These are phyloP conservation scores for Asteroscopus sphinx DNA, from an alignment of 2,888 invertebrate species.

Conservation along the genomic window DNA sequence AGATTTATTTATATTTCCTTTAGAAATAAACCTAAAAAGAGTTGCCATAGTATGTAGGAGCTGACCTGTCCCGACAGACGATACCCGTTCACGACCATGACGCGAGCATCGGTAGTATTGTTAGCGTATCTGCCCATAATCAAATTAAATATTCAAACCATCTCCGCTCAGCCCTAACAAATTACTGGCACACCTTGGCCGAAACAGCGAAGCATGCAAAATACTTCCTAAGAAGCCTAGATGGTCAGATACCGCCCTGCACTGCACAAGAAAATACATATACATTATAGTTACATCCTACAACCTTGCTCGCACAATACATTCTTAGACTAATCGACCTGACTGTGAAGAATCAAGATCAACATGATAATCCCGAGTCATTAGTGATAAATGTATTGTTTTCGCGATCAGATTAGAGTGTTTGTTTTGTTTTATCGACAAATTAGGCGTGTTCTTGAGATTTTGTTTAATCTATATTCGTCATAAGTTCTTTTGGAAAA, in stretches of 20 bases:
- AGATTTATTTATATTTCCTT: too few relatives aligned
- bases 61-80: too few relatives aligned
- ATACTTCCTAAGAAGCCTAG: constrained; percentile 56
- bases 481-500: background rate
- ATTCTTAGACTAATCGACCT: constrained; percentile 43
- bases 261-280: constrained; percentile 41
- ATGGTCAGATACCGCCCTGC: constrained; percentile 52
- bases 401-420: constrained; percentile 32
- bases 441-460: constrained; percentile 14
- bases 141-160: constrained; percentile 40
- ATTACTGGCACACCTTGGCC: constrained; percentile 59
- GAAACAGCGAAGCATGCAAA: constrained; percentile 52
- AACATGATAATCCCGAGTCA: constrained; percentile 32
- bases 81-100: too few relatives aligned
- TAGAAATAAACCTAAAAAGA: too few relatives aligned
- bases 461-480: background rate
- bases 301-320: constrained; percentile 49
- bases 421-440: constrained; percentile 39
- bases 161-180: constrained; percentile 28
- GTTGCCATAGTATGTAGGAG: too few relatives aligned
- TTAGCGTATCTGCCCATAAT: constrained; percentile 28
- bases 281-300: constrained; percentile 53
- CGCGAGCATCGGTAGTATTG: too few relatives aligned
- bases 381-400: constrained; percentile 41
- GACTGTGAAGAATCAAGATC: constrained; percentile 31